A percentile compares a stretch with the other conserved stretches of the same genome.
Conservation (phyloP, 2,888 invertebrate species). For the Apomyelois bistriatella region DNA sequence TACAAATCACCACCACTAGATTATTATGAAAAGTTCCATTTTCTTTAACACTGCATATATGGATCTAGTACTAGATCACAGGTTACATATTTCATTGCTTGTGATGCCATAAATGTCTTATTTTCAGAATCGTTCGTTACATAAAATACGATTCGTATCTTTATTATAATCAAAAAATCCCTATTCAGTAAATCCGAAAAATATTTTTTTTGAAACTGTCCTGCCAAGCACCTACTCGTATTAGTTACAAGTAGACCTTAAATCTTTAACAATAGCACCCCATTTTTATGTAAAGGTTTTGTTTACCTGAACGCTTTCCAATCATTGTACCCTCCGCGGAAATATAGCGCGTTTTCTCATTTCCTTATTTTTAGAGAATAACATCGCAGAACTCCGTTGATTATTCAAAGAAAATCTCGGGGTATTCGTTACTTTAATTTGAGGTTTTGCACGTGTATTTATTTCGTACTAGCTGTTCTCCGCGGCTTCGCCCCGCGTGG, state of each 20-base stretch:
- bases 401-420: slow-evolving; percentile 5
- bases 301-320: slow-evolving; percentile 2
- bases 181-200: too few relatives aligned
- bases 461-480: too few relatives aligned
- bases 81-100: not conserved
- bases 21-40: slow-evolving; percentile 5
- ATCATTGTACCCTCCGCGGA: not conserved
- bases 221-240: too few relatives aligned
- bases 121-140: too few relatives aligned
- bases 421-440: slow-evolving; percentile 10
- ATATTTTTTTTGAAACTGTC: too few relatives aligned
- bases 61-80: too few relatives aligned
- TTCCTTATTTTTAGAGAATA: slow-evolving; percentile 4
- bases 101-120: too few relatives aligned
- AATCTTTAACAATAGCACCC: not conserved
- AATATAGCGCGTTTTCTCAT: slow-evolving; percentile 1
- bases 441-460: not conserved
- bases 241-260: not conserved
- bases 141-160: too few relatives aligned
- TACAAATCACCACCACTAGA: not conserved
- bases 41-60: not conserved
- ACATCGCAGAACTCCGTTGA: slow-evolving; percentile 7
- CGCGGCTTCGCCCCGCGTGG: too few relatives aligned
- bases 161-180: too few relatives aligned
- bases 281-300: not conserved